Percentiles rank a stretch among this genome's conserved stretches.
Conservation (phyloP, 30 jellyfish, hydroid and myxozoan genomes). For the Pseudorhiza aurosa region DNA sequence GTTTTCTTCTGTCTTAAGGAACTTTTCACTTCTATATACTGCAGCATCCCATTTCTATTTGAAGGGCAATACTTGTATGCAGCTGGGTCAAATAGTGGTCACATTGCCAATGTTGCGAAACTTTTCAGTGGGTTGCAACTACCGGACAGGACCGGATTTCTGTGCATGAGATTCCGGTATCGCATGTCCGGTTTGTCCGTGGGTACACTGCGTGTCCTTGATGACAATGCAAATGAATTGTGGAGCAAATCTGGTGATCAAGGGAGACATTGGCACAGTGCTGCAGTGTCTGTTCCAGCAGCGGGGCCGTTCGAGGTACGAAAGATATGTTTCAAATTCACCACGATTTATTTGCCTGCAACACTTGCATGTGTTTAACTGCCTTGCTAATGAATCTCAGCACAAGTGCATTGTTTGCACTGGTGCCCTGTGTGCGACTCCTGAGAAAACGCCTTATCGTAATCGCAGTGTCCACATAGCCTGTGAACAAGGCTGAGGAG, state of each 20-base stretch:
- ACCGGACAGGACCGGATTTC: background rate
- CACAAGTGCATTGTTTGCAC: no score
- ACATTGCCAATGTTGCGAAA: background rate
- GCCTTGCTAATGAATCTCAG: no score
- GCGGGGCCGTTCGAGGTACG: constrained; percentile 8
- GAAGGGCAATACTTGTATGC: constrained; percentile 6
- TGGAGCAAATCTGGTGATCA: constrained; percentile 78
- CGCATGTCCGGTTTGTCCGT: constrained; percentile 65
- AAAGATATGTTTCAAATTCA: background rate
- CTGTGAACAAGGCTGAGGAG: no score
- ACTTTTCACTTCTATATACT: no score
- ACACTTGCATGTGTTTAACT: no score
- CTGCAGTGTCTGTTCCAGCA: constrained; percentile 14
- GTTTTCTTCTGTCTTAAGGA: no score
- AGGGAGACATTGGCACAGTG: constrained; percentile 55
- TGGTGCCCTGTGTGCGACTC: no score
- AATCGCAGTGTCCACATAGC: no score
- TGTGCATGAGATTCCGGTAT: constrained; percentile 66
- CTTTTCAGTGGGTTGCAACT: constrained; percentile 9
- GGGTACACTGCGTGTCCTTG: constrained; percentile 54
- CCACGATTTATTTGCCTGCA: no score
- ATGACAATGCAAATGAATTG: background rate
- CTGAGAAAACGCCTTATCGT: no score
- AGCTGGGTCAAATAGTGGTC: background rate
- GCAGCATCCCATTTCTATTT: no score